Evolutionary conservation across 2,113 vertebrate species (phyloP).

Genomic region (Stomatorhinus ivindoensis): DNA sequence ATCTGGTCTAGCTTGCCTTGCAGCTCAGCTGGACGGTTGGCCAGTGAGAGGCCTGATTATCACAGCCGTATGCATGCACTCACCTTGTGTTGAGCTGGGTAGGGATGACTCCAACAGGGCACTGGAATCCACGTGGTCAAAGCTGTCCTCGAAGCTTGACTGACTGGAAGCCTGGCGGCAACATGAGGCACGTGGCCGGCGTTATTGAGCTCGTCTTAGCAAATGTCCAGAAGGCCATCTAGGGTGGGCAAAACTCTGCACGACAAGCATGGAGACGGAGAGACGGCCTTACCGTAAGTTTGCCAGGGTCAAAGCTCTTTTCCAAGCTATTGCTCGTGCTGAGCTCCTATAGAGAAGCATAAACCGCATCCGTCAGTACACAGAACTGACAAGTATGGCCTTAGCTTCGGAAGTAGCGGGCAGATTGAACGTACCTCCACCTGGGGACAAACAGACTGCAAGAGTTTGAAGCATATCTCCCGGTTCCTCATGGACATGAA

Average conservation of each 20-base stretch:
- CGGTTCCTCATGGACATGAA: constrained; percentile 69
- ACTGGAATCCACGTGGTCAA: constrained; percentile 34
- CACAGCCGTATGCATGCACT: neutral
- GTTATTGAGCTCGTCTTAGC: neutral
- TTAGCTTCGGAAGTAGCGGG: neutral
- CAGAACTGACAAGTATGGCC: neutral
- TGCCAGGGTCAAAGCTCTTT: constrained; percentile 48
- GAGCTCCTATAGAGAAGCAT: constrained; percentile 44
- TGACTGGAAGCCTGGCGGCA: constrained; percentile 59
- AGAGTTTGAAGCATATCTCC: constrained; percentile 68
- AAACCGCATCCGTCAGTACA: neutral
- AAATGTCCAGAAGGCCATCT: neutral
- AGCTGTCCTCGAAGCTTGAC: constrained; percentile 57
- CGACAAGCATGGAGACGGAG: neutral
- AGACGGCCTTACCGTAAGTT: constrained; percentile 51
- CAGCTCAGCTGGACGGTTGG: neutral
- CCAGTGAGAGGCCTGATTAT: neutral
- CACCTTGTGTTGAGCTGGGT: constrained; percentile 43
- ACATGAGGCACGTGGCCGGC: accelerated
- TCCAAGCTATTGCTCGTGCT: constrained; percentile 53
- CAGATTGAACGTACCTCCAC: constrained; percentile 52
- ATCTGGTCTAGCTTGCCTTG: neutral
- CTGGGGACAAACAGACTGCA: constrained; percentile 62
- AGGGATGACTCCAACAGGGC: constrained; percentile 32
- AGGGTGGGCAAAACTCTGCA: neutral